Evolutionary conservation across 1,140 invertebrate species (phyloP).

Genomic region (Bombus waltoni): DNA sequence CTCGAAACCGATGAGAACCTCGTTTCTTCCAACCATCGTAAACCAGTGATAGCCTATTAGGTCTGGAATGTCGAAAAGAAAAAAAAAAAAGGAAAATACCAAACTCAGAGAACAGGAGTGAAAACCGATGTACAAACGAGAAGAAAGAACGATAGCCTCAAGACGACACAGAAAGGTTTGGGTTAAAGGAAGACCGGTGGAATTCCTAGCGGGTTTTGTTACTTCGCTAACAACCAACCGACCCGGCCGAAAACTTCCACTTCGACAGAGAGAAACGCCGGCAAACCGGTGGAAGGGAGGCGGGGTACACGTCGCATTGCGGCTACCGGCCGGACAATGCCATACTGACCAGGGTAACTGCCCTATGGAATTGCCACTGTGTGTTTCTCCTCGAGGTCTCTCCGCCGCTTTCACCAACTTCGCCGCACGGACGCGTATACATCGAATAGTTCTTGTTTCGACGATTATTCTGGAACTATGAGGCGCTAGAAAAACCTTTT

Average conservation of each 20-base stretch:
- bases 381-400: slow-evolving; percentile 51
- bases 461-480: slow-evolving; percentile 55
- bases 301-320: slow-evolving; percentile 67
- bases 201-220: slow-evolving; percentile 62
- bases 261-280: slow-evolving; percentile 34
- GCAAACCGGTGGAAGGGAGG: slow-evolving; percentile 11
- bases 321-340: slow-evolving; percentile 68
- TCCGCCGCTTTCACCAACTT: slow-evolving; percentile 52
- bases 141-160: slow-evolving; percentile 8
- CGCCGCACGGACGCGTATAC: slow-evolving; percentile 16
- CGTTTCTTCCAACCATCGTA: too few relatives aligned
- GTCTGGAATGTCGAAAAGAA: too few relatives aligned
- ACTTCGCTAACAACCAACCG: slow-evolving; percentile 65
- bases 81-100: neutral
- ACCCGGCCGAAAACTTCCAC: slow-evolving; percentile 63
- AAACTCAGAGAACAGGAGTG: neutral
- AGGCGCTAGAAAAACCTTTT: slow-evolving; percentile 23
- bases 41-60: too few relatives aligned
- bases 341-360: slow-evolving; percentile 67
- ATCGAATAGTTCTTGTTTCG: slow-evolving; percentile 61
- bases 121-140: neutral
- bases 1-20: too few relatives aligned
- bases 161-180: slow-evolving; percentile 19
- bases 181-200: slow-evolving; percentile 46
- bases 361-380: slow-evolving; percentile 68